Conservation (phyloP, 2,113 vertebrate genomes). For the Oncorhynchus masou region DNA sequence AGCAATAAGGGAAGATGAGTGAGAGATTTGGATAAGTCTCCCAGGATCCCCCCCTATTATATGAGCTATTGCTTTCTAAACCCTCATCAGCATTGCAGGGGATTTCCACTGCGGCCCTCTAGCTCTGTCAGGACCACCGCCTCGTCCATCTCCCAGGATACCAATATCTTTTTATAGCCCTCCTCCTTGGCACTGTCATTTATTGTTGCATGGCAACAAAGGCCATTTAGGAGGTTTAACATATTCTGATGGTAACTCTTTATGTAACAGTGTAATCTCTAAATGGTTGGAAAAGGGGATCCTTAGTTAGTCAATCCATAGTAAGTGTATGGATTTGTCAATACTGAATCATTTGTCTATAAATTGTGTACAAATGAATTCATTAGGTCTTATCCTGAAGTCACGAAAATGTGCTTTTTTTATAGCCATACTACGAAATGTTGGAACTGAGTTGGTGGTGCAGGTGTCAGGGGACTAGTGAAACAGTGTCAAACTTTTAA, state of each 20-base stretch:
- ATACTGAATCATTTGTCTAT: too few species aligned
- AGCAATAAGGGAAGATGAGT: constrained; percentile 72
- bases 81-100: constrained; percentile 65
- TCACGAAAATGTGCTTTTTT: too few species aligned
- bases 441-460: neutral
- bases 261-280: constrained; percentile 21
- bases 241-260: constrained; percentile 27
- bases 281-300: neutral
- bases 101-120: constrained; percentile 56
- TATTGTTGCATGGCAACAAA: constrained; percentile 44
- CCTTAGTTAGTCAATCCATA: neutral
- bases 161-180: constrained; percentile 9
- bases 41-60: constrained; percentile 64
- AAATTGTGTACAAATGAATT: too few species aligned
- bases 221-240: constrained; percentile 23
- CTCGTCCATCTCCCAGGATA: constrained; percentile 31
- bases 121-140: constrained; percentile 37
- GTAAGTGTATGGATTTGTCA: too few species aligned
- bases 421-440: neutral
- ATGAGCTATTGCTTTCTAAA: constrained; percentile 66
- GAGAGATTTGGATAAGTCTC: constrained; percentile 71
- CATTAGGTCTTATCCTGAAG: too few species aligned
- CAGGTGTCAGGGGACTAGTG: constrained; percentile 15
- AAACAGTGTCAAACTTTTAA: neutral
- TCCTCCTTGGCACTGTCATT: constrained; percentile 41